Base-by-base conservation (phyloP, 2,113 vertebrate species). In the Nibea coibor region DNA sequence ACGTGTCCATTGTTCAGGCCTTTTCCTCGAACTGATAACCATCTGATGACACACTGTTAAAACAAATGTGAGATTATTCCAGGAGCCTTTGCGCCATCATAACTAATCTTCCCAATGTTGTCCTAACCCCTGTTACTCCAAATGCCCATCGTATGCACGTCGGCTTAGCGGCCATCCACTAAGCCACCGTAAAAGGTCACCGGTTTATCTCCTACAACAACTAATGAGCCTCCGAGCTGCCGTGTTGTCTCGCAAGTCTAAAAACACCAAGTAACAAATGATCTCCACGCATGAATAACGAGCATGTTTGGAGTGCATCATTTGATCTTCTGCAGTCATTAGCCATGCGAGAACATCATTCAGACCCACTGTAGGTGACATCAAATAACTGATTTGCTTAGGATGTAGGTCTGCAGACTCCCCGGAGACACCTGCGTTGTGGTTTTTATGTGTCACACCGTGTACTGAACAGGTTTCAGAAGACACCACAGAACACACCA, bases 361-460 rank as follows among this genome's bases (percentile, higher is more conserved):
- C 53, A 56, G 8, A 15, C 28, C 67, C 24, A 19, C 42, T 65
- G 72, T 24, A 28, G 28, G 10, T 59, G 61, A 70, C 57, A 71
- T 67, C 50, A 73, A 72, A 86, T 28, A 58, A 58, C 26, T 39
- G 28, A 80, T 59, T 51, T 9, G 4, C n/a, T n/a, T 26, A 20
- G 58, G 42, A 54, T 56, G 50, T 26, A 65, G 56, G 51, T 75
- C 76, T 61, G 61, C 72, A 64, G 50, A 64, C 57, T 64, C 17
- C 43, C 26, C 61, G 0, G 17, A 85, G 78, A 83, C 83, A 88
- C 85, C 87, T 89, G 85, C 85, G 16, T 12, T 87, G 89, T 79
- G 87, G 83, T 84, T 86, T 9, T 48, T 42, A 50, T 42, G 39
- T 64, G 71, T 81, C 63, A 84, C 87, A 77, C n/a, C 4, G 7